Evolutionary conservation across 2,113 vertebrate species (phyloP).

Genomic region (Tachysurus vachellii): DNA sequence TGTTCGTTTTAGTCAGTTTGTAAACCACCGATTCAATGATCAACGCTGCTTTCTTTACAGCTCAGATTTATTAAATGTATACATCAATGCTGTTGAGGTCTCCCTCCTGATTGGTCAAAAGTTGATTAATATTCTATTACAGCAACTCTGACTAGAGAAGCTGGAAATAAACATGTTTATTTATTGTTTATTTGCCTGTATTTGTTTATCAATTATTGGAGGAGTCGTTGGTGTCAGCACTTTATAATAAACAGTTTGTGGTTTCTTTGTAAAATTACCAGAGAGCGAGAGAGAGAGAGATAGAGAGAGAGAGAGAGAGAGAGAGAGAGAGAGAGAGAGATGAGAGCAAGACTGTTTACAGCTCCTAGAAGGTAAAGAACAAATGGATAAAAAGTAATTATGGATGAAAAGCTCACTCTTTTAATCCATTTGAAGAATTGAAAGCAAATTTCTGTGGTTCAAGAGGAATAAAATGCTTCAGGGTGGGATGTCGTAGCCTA

Average conservation of each 20-base stretch:
- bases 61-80: not conserved
- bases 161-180: not conserved
- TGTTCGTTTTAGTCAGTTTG: conserved; percentile 15
- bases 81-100: not conserved
- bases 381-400: not conserved
- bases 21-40: not conserved
- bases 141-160: not conserved
- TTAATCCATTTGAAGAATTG: not conserved
- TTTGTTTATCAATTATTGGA: not conserved
- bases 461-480: too few relatives aligned
- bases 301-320: not conserved
- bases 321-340: not conserved
- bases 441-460: too few relatives aligned
- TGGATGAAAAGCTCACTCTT: not conserved
- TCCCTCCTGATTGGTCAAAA: not conserved
- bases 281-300: not conserved
- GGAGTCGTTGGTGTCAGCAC: not conserved
- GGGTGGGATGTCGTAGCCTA: too few relatives aligned
- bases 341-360: not conserved
- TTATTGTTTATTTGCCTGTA: too few relatives aligned
- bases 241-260: not conserved
- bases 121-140: not conserved
- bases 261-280: not conserved
- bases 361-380: not conserved
- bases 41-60: not conserved